These are phyloP conservation scores for Phengaris alcon DNA, from an alignment of 2,888 invertebrate genomes.

Conservation along the genomic window DNA sequence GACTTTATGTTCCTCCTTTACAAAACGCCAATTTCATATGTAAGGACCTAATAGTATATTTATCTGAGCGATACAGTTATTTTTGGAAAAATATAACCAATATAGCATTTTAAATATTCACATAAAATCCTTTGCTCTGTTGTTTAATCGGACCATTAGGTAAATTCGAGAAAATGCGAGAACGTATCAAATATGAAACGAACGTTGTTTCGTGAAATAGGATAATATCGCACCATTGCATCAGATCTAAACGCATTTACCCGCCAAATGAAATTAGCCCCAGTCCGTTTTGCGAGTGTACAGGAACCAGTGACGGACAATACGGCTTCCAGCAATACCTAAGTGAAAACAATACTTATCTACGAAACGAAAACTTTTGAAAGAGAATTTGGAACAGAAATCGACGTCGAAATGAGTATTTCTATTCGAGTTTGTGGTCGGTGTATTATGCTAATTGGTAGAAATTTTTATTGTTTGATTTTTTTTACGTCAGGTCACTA, in stretches of 20 bases:
- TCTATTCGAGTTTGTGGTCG: no score
- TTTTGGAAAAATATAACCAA: slow-evolving; percentile 70
- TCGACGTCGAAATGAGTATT: no score
- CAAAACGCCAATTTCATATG: no score
- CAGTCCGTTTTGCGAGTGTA: slow-evolving; percentile 11
- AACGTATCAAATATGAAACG: slow-evolving; percentile 76
- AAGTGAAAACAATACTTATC: background rate
- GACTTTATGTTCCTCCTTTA: no score
- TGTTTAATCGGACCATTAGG: slow-evolving; percentile 75
- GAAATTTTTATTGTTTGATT: no score
- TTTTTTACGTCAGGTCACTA: no score
- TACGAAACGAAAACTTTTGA: background rate
- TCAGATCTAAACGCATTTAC: slow-evolving; percentile 63
- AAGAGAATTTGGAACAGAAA: background rate
- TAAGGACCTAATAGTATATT: background rate
- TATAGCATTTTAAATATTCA: slow-evolving; percentile 77
- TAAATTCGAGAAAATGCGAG: slow-evolving; percentile 75
- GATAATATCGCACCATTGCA: slow-evolving; percentile 69
- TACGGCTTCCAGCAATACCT: background rate
- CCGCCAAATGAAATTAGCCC: slow-evolving; percentile 47
- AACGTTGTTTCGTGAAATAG: slow-evolving; percentile 73
- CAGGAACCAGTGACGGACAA: slow-evolving; percentile 1
- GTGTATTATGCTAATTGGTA: no score
- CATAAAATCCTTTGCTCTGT: slow-evolving; percentile 72
- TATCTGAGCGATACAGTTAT: slow-evolving; percentile 52